phyloP scores from a whole-genome alignment of 2,113 vertebrate species.

The Nansenia antarctica region DNA sequence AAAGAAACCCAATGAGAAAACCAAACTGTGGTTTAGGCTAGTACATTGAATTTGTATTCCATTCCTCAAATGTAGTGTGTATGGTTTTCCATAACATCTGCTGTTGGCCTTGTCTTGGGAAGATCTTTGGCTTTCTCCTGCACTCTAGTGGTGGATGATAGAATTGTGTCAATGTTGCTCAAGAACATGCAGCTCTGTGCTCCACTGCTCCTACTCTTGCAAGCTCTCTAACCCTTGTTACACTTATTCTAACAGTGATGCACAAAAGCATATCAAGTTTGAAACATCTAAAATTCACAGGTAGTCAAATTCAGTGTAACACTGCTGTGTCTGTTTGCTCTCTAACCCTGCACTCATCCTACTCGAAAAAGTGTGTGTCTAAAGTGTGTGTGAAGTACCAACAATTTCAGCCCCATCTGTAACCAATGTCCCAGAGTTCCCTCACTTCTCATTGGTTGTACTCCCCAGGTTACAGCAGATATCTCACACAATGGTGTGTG shows the following conservation, averaged over 20 bases:
- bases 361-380: no score
- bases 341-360: no score
- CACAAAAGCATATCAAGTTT: no score
- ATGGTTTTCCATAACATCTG: background rate
- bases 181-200: no score
- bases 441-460: background rate
- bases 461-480: background rate
- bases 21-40: background rate
- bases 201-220: no score
- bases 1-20: background rate
- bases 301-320: no score
- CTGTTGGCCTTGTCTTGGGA: background rate
- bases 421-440: background rate
- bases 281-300: no score
- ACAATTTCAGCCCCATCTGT: background rate
- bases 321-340: no score
- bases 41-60: background rate
- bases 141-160: slow-evolving; percentile 58
- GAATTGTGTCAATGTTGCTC: slow-evolving; percentile 16
- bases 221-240: no score
- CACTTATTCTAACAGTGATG: no score
- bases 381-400: no score
- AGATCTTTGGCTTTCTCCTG: slow-evolving; percentile 45
- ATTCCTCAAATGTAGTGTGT: background rate
- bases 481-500: no score